These are phyloP conservation scores for Lasioglossum villosulum DNA, from an alignment of 2,888 invertebrate genomes.

Conservation along the genomic window DNA sequence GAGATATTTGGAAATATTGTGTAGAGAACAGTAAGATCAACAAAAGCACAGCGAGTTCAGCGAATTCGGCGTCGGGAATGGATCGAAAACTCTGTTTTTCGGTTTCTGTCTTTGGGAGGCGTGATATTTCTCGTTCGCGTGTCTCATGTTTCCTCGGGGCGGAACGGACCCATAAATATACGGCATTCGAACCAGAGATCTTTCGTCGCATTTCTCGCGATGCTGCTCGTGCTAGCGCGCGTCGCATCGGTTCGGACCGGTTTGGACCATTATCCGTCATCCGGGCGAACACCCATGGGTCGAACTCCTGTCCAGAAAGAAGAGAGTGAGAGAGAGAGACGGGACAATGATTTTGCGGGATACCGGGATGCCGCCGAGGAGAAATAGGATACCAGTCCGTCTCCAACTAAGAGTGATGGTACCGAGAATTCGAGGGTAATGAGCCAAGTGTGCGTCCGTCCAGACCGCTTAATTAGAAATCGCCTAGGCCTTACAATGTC, in stretches of 20 bases:
- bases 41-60: background rate
- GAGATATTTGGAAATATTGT: background rate
- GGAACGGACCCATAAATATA: constrained; percentile 72
- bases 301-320: constrained; percentile 10
- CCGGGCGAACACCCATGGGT: constrained; percentile 29
- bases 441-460: constrained; percentile 47
- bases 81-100: background rate
- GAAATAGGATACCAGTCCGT: background rate
- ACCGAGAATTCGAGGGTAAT: constrained; percentile 52
- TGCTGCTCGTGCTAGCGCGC: constrained; percentile 14
- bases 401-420: constrained; percentile 50
- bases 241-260: background rate
- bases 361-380: background rate
- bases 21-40: background rate
- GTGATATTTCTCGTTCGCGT: constrained; percentile 73
- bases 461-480: constrained; percentile 65
- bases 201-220: constrained; percentile 44
- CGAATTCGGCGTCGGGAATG: background rate
- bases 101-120: constrained; percentile 48
- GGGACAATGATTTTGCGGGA: background rate
- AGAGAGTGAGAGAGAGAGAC: background rate
- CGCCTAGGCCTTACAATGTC: constrained; percentile 28
- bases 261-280: constrained; percentile 50
- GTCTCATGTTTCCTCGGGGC: constrained; percentile 66
- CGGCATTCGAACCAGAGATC: constrained; percentile 54